These are phyloP conservation scores for Acrobeloides nanus DNA, from an alignment of 2,888 invertebrate species.

Conservation along the genomic window DNA sequence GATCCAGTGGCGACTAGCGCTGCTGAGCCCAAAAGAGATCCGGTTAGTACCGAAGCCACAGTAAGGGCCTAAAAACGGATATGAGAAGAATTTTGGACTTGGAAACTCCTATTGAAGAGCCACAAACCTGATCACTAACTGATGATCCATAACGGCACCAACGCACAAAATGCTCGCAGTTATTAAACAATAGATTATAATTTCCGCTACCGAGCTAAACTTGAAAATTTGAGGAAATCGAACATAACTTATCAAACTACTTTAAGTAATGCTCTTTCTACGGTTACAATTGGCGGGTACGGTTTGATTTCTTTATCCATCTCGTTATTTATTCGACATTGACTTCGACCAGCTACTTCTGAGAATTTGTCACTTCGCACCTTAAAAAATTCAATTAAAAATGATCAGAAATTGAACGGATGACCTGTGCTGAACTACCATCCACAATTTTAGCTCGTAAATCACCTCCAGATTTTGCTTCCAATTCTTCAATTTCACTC, in stretches of 20 bases:
- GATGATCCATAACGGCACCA: constrained; percentile 53
- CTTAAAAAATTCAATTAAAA: constrained; percentile 9
- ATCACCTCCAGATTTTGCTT: constrained; percentile 9
- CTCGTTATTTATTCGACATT: constrained; percentile 33
- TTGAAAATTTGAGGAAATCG: neutral
- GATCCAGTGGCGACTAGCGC: no score
- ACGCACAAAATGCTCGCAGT: constrained; percentile 55
- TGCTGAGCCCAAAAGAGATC: no score
- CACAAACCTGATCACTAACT: constrained; percentile 53
- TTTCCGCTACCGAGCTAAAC: constrained; percentile 46
- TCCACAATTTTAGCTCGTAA: constrained; percentile 13
- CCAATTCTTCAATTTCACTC: constrained; percentile 25
- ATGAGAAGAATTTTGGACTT: no score
- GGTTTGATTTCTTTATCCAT: constrained; percentile 37
- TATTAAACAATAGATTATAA: constrained; percentile 53
- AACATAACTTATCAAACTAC: constrained; percentile 12
- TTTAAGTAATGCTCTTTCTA: constrained; percentile 42
- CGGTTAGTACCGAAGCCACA: no score
- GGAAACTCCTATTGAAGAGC: no score
- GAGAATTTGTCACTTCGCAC: constrained; percentile 32
- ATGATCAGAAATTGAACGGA: neutral
- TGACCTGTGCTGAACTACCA: constrained; percentile 14
- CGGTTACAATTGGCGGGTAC: constrained; percentile 34
- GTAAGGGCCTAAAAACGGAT: no score
- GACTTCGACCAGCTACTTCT: constrained; percentile 21